A percentile compares a stretch with the other conserved stretches of the same genome.
Conservation (phyloP, 2,888 invertebrate species). For the Amphimallon solstitiale region DNA sequence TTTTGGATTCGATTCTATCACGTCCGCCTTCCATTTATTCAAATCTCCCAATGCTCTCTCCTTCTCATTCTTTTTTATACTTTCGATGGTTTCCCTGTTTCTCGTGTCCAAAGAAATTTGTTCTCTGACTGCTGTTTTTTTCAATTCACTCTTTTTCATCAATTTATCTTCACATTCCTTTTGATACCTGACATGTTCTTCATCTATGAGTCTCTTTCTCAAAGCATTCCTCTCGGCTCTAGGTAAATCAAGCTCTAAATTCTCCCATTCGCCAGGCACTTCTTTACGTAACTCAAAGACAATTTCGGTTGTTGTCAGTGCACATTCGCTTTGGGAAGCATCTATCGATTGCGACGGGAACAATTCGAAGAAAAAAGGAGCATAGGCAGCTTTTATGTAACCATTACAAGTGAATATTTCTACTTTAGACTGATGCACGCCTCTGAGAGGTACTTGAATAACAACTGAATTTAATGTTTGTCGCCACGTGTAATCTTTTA, state of each 20-base stretch:
- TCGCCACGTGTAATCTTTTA: constrained; percentile 81
- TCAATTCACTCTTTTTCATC: constrained; percentile 67
- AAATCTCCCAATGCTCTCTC: constrained; percentile 73
- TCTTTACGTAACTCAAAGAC: constrained; percentile 75
- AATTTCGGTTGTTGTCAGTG: constrained; percentile 70
- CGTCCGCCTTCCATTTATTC: constrained; percentile 67
- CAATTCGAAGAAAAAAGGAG: constrained; percentile 79
- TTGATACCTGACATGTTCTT: constrained; percentile 68
- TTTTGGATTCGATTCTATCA: constrained; percentile 45
- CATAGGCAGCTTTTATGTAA: constrained; percentile 78
- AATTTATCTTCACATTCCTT: constrained; percentile 66
- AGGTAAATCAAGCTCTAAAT: constrained; percentile 67
- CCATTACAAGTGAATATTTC: constrained; percentile 75
- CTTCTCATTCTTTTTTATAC: constrained; percentile 70
- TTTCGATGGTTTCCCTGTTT: constrained; percentile 71
- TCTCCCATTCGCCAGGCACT: constrained; percentile 68
- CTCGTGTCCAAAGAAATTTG: constrained; percentile 70
- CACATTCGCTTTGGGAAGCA: constrained; percentile 72
- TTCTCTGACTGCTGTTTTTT: constrained; percentile 69
- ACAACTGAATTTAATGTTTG: constrained; percentile 72
- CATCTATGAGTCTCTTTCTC: constrained; percentile 69
- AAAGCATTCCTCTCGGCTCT: constrained; percentile 69
- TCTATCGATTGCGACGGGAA: constrained; percentile 73
- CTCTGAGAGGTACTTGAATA: constrained; percentile 74
- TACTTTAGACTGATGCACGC: constrained; percentile 71